These are phyloP conservation scores for Actinia tenebrosa DNA, from an alignment of 64 coral and sea anemone genomes.

Conservation along the genomic window DNA sequence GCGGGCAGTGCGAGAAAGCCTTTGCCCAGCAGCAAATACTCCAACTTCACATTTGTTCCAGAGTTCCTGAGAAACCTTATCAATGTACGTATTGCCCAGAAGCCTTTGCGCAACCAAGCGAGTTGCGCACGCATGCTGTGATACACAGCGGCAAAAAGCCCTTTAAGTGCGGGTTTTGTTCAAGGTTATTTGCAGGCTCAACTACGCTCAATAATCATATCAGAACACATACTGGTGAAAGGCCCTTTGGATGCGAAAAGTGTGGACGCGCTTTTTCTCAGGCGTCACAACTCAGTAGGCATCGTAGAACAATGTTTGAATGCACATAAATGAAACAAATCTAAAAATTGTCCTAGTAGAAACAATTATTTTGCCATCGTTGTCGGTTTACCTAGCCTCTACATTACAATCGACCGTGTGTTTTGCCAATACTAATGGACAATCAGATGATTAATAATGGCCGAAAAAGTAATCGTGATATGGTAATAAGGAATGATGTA, in stretches of 20 bases:
- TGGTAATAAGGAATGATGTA: no score
- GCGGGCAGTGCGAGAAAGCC: constrained; percentile 56
- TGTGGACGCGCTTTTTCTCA: constrained; percentile 42
- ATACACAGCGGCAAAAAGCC: constrained; percentile 34
- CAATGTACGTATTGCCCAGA: constrained; percentile 3
- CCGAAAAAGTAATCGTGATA: no score
- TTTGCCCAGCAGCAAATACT: constrained; percentile 26
- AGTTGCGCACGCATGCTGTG: constrained; percentile 22
- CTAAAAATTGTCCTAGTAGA: neutral
- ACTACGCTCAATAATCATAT: constrained; percentile 36
- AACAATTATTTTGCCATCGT: neutral
- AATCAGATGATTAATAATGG: no score
- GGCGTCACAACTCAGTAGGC: constrained; percentile 48
- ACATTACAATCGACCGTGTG: no score
- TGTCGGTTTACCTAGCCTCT: no score
- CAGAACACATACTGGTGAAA: constrained; percentile 22
- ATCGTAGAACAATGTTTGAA: constrained; percentile 32
- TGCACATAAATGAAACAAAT: neutral
- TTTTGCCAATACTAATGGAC: no score
- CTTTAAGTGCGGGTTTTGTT: constrained; percentile 29
- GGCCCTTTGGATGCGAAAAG: constrained; percentile 49
- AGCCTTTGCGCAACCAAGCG: constrained; percentile 6
- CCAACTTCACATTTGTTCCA: neutral
- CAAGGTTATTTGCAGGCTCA: neutral
- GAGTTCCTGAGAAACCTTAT: constrained; percentile 13